A percentile compares a stretch with the other conserved stretches of the same genome.
Conservation (phyloP, 1,140 invertebrate genomes). For the Sycophaga agraensis region DNA sequence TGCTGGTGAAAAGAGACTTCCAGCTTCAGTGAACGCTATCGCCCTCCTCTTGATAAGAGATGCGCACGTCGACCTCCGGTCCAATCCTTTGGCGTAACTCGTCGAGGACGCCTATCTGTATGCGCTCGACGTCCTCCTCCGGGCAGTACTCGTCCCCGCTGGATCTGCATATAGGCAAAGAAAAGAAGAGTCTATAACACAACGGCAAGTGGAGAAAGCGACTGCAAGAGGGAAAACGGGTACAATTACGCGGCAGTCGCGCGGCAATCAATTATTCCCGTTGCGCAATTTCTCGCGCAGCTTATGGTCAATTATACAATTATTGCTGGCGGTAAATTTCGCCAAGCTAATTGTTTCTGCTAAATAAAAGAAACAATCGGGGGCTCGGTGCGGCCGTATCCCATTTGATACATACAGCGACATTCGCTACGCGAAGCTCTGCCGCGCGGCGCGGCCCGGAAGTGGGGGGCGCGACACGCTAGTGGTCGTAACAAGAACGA, state of each 20-base stretch:
- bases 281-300: slow-evolving; percentile 18
- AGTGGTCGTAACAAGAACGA: slow-evolving; percentile 14
- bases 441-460: neutral
- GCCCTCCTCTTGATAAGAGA: slow-evolving; percentile 3
- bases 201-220: too few relatives aligned
- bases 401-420: too few relatives aligned
- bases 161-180: slow-evolving; percentile 58
- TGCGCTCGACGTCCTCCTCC: slow-evolving; percentile 69
- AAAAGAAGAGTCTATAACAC: neutral
- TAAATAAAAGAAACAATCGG: slow-evolving; percentile 21
- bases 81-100: slow-evolving; percentile 39
- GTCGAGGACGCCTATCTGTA: slow-evolving; percentile 66
- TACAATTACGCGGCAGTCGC: slow-evolving; percentile 9
- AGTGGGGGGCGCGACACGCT: neutral
- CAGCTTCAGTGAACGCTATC: neutral
- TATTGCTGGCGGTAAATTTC: slow-evolving; percentile 27
- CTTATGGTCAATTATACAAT: slow-evolving; percentile 28
- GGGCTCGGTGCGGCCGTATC: neutral
- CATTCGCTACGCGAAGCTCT: too few relatives aligned
- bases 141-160: slow-evolving; percentile 89
- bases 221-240: neutral
- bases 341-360: slow-evolving; percentile 25
- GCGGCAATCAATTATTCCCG: slow-evolving; percentile 21
- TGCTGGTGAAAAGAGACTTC: neutral
- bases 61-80: slow-evolving; percentile 1